Base-by-base conservation (phyloP, 1,140 invertebrate species). In the Lepidurus arcticus region DNA sequence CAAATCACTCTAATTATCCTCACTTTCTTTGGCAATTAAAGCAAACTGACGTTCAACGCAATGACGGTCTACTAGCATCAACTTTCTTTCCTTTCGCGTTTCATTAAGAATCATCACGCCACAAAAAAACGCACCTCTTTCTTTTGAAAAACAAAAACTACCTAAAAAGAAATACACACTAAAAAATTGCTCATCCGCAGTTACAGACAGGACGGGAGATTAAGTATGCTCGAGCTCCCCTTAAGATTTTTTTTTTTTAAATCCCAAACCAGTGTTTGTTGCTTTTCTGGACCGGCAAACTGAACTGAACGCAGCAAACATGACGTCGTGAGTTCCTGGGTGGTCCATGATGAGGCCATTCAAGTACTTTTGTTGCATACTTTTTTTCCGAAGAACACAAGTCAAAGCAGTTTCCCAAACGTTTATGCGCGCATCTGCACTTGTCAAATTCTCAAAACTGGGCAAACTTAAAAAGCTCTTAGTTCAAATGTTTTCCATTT, bases 291-390 rank as follows among this genome's bases (percentile, higher is more conserved):
- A 65, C 53, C 53, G 53, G 53, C 53, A 65, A 65, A 65, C 53
- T n/a, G 53, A 65, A 65, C 53, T 21, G 21, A 21, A 65, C 53
- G 53, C 53, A 65, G 16, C 16, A 65, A 65, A 65, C 53, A 65
- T 65, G 53, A 65, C 53, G 53, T 65, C 53, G 53, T 65, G 53
- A 65, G 53, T 65, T 65, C 53, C 53, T 65, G 53, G 53, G 53
- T 65, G 53, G 53, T 65, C 53, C 53, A 65, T 21, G 16, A 21
- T 65, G 53, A 65, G 53, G 53, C 53, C 53, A 65, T 65, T 65
- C 53, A 65, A 65, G 53, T 65, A 65, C 21, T 65, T 65, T 65
- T 65, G 53, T 65, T 65, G 53, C 53, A 65, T 65, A n/a, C 0
- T 21, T 65, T 9, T 65, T 65, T 21, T 65, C 21, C 21, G 16